Conservation (phyloP, 2,888 invertebrate species). For the Leptinotarsa juncta region DNA sequence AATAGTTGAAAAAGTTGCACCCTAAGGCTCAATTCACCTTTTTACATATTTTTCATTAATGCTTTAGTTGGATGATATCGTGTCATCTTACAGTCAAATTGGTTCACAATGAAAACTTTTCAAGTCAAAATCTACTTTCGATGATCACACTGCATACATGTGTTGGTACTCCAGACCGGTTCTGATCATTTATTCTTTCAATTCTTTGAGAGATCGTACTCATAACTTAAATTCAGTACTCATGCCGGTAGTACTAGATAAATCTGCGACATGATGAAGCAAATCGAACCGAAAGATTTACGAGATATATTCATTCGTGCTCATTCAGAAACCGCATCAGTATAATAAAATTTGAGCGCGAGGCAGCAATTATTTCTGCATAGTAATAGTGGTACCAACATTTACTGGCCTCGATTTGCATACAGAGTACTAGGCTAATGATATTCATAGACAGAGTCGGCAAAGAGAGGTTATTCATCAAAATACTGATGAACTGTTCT, state of each 20-base stretch:
- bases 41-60: no score
- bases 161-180: no score
- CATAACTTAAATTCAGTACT: neutral
- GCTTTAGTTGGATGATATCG: no score
- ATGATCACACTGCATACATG: no score
- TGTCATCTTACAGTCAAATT: no score
- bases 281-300: neutral
- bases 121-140: no score
- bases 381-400: neutral
- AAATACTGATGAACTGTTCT: neutral
- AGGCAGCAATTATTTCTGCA: neutral
- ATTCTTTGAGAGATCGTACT: neutral
- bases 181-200: no score
- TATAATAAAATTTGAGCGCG: neutral
- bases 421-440: slow-evolving; percentile 7
- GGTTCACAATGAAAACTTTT: no score
- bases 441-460: neutral
- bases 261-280: neutral
- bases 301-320: neutral
- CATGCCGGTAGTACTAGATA: neutral
- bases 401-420: neutral
- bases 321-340: neutral
- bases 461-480: neutral
- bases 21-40: no score
- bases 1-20: no score